phyloP scores from a whole-genome alignment of 2,797 vertebrate genomes.

The Limnodromus scolopaceus region DNA sequence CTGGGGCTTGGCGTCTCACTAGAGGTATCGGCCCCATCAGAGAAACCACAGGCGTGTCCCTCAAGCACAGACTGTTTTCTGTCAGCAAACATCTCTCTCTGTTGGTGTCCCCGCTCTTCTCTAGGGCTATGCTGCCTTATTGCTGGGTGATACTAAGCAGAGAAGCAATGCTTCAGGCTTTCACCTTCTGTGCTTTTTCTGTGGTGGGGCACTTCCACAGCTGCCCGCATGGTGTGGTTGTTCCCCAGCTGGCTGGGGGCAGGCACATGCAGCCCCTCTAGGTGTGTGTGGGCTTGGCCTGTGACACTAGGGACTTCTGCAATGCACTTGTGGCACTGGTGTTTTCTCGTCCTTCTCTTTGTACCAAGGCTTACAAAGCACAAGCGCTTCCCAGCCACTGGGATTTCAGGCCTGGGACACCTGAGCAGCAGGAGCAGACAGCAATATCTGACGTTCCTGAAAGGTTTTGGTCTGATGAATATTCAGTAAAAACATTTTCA shows the following conservation, averaged over 20 bases:
- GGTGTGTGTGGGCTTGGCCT: neutral
- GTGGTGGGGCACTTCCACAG: neutral
- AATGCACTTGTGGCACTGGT: neutral
- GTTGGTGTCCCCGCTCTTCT: neutral
- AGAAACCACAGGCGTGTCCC: neutral
- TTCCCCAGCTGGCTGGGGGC: neutral
- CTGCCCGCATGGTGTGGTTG: neutral
- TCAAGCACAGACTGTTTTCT: neutral
- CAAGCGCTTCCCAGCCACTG: neutral
- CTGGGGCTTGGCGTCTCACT: neutral
- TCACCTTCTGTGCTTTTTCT: neutral
- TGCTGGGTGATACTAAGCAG: neutral
- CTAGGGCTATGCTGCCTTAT: neutral
- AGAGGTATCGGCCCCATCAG: neutral
- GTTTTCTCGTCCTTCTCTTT: neutral
- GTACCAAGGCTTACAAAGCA: neutral
- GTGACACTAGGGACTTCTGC: neutral
- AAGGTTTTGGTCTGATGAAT: neutral
- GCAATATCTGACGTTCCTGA: neutral
- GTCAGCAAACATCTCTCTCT: neutral
- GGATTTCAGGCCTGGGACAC: neutral
- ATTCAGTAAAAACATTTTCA: neutral
- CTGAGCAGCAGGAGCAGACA: neutral
- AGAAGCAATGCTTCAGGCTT: neutral
- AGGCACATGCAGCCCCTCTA: neutral